These are phyloP conservation scores for Cheiracanthium punctorium DNA, from an alignment of 2,888 invertebrate species.

Conservation along the genomic window DNA sequence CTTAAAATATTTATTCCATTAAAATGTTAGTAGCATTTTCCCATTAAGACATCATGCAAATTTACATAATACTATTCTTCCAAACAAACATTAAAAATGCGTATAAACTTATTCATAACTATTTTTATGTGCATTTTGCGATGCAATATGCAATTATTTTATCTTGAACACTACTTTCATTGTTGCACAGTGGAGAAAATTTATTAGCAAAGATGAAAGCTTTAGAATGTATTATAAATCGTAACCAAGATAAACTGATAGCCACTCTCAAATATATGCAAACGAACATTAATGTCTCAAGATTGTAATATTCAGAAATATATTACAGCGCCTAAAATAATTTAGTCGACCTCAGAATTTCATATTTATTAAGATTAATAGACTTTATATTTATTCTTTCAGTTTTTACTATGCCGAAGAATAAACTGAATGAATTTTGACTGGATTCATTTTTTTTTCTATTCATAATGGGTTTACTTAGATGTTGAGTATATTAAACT, in stretches of 20 bases:
- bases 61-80: no score
- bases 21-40: no score
- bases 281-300: neutral
- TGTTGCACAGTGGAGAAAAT: no score
- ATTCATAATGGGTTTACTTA: neutral
- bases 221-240: neutral
- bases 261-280: neutral
- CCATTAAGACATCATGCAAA: no score
- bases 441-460: neutral
- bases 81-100: no score
- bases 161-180: no score
- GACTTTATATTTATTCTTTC: neutral
- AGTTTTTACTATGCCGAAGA: neutral
- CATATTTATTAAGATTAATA: neutral
- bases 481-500: neutral
- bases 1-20: no score
- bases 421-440: neutral
- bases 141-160: no score
- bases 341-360: neutral
- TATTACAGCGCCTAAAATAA: neutral
- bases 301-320: neutral
- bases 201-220: neutral
- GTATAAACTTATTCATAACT: no score
- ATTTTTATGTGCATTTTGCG: no score
- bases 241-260: neutral